Evolutionary conservation across 2,888 invertebrate species (phyloP), one percentile per base, ranked within the genome.

Genomic region (Caenorhabditis zanzibari): DNA sequence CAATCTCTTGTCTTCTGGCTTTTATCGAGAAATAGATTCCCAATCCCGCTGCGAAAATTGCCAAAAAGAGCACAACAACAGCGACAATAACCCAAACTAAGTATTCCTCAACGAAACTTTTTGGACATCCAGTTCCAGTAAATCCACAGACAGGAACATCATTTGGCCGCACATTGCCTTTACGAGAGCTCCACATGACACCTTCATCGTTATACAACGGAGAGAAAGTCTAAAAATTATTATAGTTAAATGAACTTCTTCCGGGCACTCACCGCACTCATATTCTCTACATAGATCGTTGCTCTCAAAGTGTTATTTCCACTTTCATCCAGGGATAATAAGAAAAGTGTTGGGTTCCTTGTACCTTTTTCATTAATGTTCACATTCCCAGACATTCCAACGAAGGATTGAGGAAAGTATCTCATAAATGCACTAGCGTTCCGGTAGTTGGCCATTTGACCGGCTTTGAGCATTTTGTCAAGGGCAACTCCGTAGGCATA

Each of bases 101-200:
- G 52, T 87, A 86, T 22, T 86, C 84, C 56, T 77, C 71, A 4
- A 87, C 72, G 32, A 87, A 82, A 28, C 76, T 73, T 19, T 75
- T 59, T 9, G 87, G 84, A 38, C 87, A 87, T 44, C 56, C 32
- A 14, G 66, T 74, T 71, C 88, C 88, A 22, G 68, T 81, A 59
- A 84, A 88, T 35, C 87, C 88, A 64, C 88, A 88, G 2, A 26
- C 32, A 6, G 88, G 88, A 5, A 77, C 74, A 49, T 82, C 82
- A 16, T 19, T 19, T 10, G 82, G 82, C 3, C 77, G 38, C 2
- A 38, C 32, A 5, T 24, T 41, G n/a, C 56, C 61, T 35, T 72
- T 61, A 28, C 82, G 22, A 9, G 54, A 54, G 9, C n/a, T 24
- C 82, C 82, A 82, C 68, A 82, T 68, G 16, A 68, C 61, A 12